Base-by-base conservation (phyloP, 2,888 invertebrate species). In the Pyrrhia umbra region DNA sequence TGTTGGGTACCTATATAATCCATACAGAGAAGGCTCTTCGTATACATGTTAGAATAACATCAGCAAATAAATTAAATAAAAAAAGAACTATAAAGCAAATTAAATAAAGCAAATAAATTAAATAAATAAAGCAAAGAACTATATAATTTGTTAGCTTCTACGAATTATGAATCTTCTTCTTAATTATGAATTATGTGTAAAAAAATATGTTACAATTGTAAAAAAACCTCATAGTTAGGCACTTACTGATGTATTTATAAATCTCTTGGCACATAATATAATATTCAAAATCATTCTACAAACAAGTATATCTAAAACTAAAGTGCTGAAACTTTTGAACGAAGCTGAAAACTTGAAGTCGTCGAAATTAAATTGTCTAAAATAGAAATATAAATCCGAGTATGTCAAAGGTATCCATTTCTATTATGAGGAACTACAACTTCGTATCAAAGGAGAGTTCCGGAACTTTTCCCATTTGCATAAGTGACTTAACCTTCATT, bases 401-500 rank as follows among this genome's bases (percentile, higher is more conserved):
- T 55, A 52, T 59, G 34, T 58, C 50, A 72, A 69, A 70, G 51
- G 69, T 65, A 79, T 76, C 66, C 54, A 75, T 71, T 78, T 77
- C 70, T 73, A 72, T 65, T 76, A 67, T 63, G 69, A 68, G 54
- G 60, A 56, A 79, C 76, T 58, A 67, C 55, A 73, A 49, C 60
- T 79, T 34, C 74, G 75, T 80, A 85, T 79, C 77, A 84, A 79
- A 85, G 77, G 59, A 47, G 72, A 75, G 77, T 76, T 77, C 68
- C 57, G 68, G 58, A 86, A 87, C 78, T 87, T 87, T 85, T 78
- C 81, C 81, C 83, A 89, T 89, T 87, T 87, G 80, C 88, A 86
- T 89, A 88, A 89, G 86, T 87, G 84, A 85, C 82, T 85, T 86
- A 86, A 86, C 86, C 85, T 87, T 84, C 81, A 78, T 85, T 85